Conservation (phyloP, 1,140 invertebrate genomes). For the Orchestia grillus region DNA sequence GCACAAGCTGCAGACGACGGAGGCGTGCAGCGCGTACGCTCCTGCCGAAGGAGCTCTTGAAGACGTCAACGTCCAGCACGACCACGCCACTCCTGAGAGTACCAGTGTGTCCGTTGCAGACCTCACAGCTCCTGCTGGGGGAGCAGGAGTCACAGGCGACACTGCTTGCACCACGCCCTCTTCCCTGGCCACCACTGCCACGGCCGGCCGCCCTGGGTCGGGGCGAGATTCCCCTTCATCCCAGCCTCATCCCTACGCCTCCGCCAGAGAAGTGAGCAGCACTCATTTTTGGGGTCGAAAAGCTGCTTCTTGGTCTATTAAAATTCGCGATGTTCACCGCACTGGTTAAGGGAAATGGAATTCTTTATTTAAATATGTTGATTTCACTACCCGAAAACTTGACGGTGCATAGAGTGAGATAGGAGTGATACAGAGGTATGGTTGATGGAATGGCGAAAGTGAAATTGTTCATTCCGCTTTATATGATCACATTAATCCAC, state of each 20-base stretch:
- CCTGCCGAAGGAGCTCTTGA: background rate
- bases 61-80: background rate
- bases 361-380: too few species aligned
- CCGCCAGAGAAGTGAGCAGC: slow-evolving; percentile 25
- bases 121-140: background rate
- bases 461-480: too few species aligned
- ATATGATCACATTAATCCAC: too few species aligned
- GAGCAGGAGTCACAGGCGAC: background rate
- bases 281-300: background rate
- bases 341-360: too few species aligned
- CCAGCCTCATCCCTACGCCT: background rate
- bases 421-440: too few species aligned
- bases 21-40: background rate
- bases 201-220: background rate
- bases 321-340: too few species aligned
- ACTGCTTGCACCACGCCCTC: slow-evolving; percentile 29
- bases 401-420: too few species aligned
- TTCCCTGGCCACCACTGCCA: slow-evolving; percentile 27
- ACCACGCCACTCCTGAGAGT: background rate
- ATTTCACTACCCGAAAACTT: too few species aligned
- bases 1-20: slow-evolving; percentile 39
- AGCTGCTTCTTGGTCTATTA: too few species aligned
- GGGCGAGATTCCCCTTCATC: background rate
- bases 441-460: too few species aligned
- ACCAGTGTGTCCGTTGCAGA: background rate